Conservation (phyloP, 2,797 vertebrate genomes). For the Neoniphon sammara region DNA sequence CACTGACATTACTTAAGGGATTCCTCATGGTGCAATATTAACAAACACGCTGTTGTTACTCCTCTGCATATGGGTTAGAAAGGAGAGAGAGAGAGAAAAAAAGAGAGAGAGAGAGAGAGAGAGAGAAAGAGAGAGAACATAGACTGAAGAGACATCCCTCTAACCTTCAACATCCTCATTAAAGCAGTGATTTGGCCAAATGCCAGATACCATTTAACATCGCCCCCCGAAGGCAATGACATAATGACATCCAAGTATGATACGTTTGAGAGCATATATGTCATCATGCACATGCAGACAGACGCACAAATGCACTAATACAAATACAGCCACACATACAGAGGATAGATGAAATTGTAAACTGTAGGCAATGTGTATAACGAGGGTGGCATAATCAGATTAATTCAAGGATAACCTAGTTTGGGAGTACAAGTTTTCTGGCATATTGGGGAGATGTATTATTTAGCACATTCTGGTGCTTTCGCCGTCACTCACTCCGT, state of each 20-base stretch:
- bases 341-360: slow-evolving; percentile 9
- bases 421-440: slow-evolving; percentile 63
- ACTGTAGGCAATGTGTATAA: not conserved
- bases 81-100: slow-evolving; percentile 15
- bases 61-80: slow-evolving; percentile 20
- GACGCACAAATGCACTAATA: slow-evolving; percentile 14
- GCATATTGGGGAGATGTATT: slow-evolving; percentile 43
- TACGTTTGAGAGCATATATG: slow-evolving; percentile 26
- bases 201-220: slow-evolving; percentile 49
- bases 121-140: slow-evolving; percentile 13
- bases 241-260: slow-evolving; percentile 46
- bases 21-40: slow-evolving; percentile 49
- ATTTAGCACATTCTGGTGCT: slow-evolving; percentile 39
- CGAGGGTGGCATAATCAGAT: slow-evolving; percentile 7
- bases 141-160: slow-evolving; percentile 39
- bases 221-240: slow-evolving; percentile 43
- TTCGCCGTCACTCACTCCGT: slow-evolving; percentile 4
- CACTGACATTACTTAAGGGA: slow-evolving; percentile 62
- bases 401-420: slow-evolving; percentile 60
- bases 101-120: slow-evolving; percentile 6
- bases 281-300: slow-evolving; percentile 31
- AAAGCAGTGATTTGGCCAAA: slow-evolving; percentile 54
- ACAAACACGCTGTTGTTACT: slow-evolving; percentile 50
- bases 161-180: slow-evolving; percentile 70
- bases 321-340: slow-evolving; percentile 14